Evolutionary conservation across 2,113 vertebrate species (phyloP), one percentile per base, ranked within the genome.

Genomic region (Sorex araneus): DNA sequence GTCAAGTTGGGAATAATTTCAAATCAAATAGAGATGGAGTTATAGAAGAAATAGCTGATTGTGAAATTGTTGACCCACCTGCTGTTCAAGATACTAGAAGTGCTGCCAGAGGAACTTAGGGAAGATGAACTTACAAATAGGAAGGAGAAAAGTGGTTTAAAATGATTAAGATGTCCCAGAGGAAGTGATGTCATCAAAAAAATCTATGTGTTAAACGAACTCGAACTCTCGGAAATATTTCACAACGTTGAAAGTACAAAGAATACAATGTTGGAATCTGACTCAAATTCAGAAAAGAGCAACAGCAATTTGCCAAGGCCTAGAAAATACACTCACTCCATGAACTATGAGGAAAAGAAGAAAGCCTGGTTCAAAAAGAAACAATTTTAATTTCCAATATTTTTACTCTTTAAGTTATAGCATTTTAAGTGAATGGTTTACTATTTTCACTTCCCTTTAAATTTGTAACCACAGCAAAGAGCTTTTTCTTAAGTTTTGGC

Each of bases 161-260:
- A 79, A 80, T 25, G 60, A 43, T n/a, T 16, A 93, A 74, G 18
- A 67, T 78, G 45, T 74, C 23, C 34, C 36, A 74, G 18, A 75
- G 87, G 30, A 75, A 86, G 60, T 69, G 34, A 80, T 2, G 9
- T 75, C 32, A 74, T 13, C 32, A 63, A 40, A 70, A 45, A 60
- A 60, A 21, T 60, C 57, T 60, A 60, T 60, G 57, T 60, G 13
- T 43, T 89, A 66, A 30, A 66, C 54, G 54, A 23, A 76, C 36
- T 23, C 43, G 54, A 23, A 76, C 36, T 23, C 32, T 84, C 21
- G 69, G 25, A 74, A 36, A 21, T 66, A 74, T 67, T 67, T 81
- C 88, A 36, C 63, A 25, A 69, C 63, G 47, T 81, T 50, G 45
- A 70, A 94, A 86, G 86, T 25, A 9, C 34, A 32, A 94, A 81